Evolutionary conservation across 2,797 vertebrate genomes (phyloP).

Genomic region (Melanotaenia boesemani): DNA sequence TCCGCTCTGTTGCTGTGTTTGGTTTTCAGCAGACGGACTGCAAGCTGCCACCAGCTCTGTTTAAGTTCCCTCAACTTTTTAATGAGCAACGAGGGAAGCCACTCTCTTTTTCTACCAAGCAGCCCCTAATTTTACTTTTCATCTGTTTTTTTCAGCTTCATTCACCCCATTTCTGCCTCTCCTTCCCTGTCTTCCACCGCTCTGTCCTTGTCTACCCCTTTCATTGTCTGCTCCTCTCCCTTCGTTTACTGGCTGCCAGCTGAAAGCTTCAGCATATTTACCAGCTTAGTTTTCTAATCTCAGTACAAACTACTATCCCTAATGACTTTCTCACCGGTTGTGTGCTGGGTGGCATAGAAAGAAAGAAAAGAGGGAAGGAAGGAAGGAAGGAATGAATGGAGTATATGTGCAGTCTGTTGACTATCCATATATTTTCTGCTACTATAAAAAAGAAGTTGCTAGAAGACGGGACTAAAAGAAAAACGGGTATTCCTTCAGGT

Average conservation of each 20-base stretch:
- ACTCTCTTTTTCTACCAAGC: conserved; percentile 50
- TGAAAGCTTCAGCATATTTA: conserved; percentile 71
- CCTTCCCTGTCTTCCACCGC: not conserved
- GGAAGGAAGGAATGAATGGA: not conserved
- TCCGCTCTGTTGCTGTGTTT: conserved; percentile 64
- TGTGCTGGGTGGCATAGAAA: conserved; percentile 43
- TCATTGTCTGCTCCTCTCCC: conserved; percentile 44
- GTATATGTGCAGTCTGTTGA: not conserved
- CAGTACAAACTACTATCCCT: conserved; percentile 73
- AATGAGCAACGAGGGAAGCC: conserved; percentile 70
- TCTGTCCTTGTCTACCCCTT: not conserved
- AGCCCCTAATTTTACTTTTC: conserved; percentile 56
- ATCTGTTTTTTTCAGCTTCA: conserved; percentile 37
- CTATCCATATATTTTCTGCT: not conserved
- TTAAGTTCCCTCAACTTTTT: conserved; percentile 79
- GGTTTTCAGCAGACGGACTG: conserved; percentile 63
- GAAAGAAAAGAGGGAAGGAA: not conserved
- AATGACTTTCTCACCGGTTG: conserved; percentile 76
- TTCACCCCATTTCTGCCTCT: conserved; percentile 2
- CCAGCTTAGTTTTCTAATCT: conserved; percentile 75
- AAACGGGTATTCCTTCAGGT: conserved; percentile 8
- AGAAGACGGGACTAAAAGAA: not conserved
- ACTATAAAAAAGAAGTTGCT: not conserved
- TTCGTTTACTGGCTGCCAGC: conserved; percentile 45
- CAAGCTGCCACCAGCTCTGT: conserved; percentile 78